Conservation (phyloP, 2,888 invertebrate genomes). For the Baronia brevicornis region DNA sequence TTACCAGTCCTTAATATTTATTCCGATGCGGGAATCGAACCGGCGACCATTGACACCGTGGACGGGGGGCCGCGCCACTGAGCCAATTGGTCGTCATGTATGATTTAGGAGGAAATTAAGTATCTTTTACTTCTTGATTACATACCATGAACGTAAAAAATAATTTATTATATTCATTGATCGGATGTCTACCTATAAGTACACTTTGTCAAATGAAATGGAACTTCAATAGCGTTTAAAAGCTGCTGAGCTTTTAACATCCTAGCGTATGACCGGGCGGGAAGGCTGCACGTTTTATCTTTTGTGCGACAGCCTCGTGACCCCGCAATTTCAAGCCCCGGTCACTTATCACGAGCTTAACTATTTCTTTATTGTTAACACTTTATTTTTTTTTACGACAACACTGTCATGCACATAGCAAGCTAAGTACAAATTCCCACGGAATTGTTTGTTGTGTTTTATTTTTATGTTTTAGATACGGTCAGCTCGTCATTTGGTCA, state of each 20-base stretch:
- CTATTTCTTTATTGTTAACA: constrained; percentile 14
- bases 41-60: too few relatives aligned
- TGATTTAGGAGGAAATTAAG: too few relatives aligned
- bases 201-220: neutral
- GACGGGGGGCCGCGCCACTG: too few relatives aligned
- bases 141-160: too few relatives aligned
- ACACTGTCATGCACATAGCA: constrained; percentile 6
- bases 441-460: too few relatives aligned
- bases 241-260: constrained; percentile 3
- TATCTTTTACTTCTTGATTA: too few relatives aligned
- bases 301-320: constrained; percentile 18
- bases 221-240: neutral
- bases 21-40: too few relatives aligned
- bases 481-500: too few relatives aligned
- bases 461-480: too few relatives aligned
- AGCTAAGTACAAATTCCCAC: constrained; percentile 13
- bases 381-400: constrained; percentile 10
- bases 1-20: too few relatives aligned
- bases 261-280: constrained; percentile 1
- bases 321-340: constrained; percentile 21
- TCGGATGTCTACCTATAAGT: neutral
- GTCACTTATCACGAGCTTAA: constrained; percentile 21
- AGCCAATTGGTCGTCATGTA: too few relatives aligned
- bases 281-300: constrained; percentile 6
- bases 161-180: too few relatives aligned